Evolutionary conservation across 1,140 invertebrate species (phyloP).

Genomic region (Drosophila triauraria): DNA sequence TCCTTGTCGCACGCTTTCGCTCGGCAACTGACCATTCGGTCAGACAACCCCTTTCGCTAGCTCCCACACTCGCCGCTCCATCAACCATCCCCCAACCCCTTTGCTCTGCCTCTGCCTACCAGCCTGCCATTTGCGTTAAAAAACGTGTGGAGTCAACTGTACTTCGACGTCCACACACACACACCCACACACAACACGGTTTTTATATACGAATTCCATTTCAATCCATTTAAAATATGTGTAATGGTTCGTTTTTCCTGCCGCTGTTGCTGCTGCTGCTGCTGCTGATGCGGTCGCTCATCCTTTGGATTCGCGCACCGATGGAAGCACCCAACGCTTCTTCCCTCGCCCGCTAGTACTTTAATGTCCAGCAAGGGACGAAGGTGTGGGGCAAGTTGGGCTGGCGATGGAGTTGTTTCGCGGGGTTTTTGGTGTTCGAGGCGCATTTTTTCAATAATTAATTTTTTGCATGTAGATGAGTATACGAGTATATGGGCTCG

Average conservation of each 20-base stretch:
- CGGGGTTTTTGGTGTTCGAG: slow-evolving; percentile 32
- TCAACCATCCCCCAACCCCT: slow-evolving; percentile 13
- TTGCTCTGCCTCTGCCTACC: slow-evolving; percentile 12
- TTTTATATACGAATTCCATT: slow-evolving; percentile 82
- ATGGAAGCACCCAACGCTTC: slow-evolving; percentile 38
- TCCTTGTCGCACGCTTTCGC: slow-evolving; percentile 42
- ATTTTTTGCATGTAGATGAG: slow-evolving; percentile 79
- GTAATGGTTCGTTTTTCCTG: slow-evolving; percentile 62
- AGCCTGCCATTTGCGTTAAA: slow-evolving; percentile 66
- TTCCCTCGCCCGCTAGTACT: slow-evolving; percentile 1
- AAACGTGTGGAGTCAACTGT: slow-evolving; percentile 79
- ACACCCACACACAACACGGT: slow-evolving; percentile 40
- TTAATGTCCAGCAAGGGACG: slow-evolving; percentile 12
- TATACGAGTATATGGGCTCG: slow-evolving; percentile 9
- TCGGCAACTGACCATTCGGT: slow-evolving; percentile 59
- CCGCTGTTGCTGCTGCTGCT: slow-evolving; percentile 1
- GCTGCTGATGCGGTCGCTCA: slow-evolving; percentile 39
- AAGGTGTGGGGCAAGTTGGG: not conserved
- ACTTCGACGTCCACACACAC: slow-evolving; percentile 66
- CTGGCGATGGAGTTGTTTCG: slow-evolving; percentile 13
- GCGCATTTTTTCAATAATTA: slow-evolving; percentile 82
- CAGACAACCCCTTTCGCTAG: slow-evolving; percentile 34
- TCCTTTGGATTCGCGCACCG: slow-evolving; percentile 72
- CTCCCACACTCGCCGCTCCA: slow-evolving; percentile 17
- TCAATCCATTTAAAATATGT: slow-evolving; percentile 83